These are phyloP conservation scores for Anser brachyrhynchus DNA, from an alignment of 2,113 vertebrate genomes.

Conservation along the genomic window DNA sequence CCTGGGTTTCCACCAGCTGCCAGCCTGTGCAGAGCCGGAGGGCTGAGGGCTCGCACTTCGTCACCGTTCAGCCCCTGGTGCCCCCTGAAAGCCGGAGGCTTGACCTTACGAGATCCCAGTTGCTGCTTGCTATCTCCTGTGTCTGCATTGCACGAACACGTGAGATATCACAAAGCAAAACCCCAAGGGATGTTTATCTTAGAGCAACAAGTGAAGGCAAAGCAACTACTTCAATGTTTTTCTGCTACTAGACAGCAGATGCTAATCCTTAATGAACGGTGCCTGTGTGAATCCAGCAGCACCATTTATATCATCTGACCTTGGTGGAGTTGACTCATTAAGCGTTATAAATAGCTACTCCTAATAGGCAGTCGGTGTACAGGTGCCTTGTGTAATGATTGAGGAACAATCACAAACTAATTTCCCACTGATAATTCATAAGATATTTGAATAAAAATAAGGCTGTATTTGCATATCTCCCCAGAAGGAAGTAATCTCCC, in stretches of 20 bases:
- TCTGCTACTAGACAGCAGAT: background rate
- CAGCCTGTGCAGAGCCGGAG: background rate
- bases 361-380: background rate
- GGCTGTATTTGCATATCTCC: background rate
- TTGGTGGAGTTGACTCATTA: background rate
- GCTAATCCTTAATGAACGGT: background rate
- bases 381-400: background rate
- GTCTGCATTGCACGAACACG: background rate
- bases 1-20: background rate
- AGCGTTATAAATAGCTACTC: constrained; percentile 31
- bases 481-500: background rate
- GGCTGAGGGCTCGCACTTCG: background rate
- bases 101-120: background rate
- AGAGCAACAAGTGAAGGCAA: background rate
- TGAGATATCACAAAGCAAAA: background rate
- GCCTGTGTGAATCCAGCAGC: background rate
- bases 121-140: background rate
- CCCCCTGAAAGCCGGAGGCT: background rate
- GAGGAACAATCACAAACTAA: constrained; percentile 37
- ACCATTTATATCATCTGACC: background rate
- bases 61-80: background rate
- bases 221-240: background rate
- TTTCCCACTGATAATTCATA: constrained; percentile 26
- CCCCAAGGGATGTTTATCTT: background rate
- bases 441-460: background rate